Evolutionary conservation across 1,140 invertebrate genomes (phyloP), one percentile per base, ranked within the genome.

Genomic region (Drosophila varians): DNA sequence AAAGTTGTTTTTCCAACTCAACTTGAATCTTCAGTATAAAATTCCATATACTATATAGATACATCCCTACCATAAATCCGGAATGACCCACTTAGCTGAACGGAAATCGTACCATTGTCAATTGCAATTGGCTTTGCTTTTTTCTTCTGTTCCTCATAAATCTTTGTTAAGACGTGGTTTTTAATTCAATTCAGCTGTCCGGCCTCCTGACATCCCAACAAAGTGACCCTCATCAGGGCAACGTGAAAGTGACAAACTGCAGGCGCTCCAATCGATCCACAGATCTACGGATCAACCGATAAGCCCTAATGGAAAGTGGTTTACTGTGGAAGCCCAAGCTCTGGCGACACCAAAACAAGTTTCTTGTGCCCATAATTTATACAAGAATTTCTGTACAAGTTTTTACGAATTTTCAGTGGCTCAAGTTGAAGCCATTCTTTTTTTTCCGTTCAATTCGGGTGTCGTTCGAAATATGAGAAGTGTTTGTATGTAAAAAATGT

Each of bases 41-140:
- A 25, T 23, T 47, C 12, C 3, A 11, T 34, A 34, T n/a, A 5
- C 3, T 9, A 38, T 38, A 38, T 16, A 31, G 0, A 3, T 3
- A 21, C 21, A 6, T 34, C 9, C 47, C 23, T 28, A 1, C 11
- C 11, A n/a, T 9, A 16, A 38, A 9, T 40, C 31, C 46, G 11
- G 28, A 21, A 12, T 19, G 55, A 49, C 55, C 31, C 55, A 58
- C 45, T 57, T 40, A 49, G 55, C 60, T 72, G 47, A 79, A 73
- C 80, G 79, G 79, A 84, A 79, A 86, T 84, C 61, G 18, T 80
- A 73, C 79, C 80, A 86, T 77, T 80, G 68, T 65, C 77, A 78
- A 79, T 86, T 86, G 80, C 69, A 55, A 25, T 80, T 72, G 60
- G 43, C 53, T 43, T 74, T 28, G 52, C 43, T 48, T 47, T 34